phyloP scores from a whole-genome alignment of 1,140 invertebrate species.

The Musca vetustissima region DNA sequence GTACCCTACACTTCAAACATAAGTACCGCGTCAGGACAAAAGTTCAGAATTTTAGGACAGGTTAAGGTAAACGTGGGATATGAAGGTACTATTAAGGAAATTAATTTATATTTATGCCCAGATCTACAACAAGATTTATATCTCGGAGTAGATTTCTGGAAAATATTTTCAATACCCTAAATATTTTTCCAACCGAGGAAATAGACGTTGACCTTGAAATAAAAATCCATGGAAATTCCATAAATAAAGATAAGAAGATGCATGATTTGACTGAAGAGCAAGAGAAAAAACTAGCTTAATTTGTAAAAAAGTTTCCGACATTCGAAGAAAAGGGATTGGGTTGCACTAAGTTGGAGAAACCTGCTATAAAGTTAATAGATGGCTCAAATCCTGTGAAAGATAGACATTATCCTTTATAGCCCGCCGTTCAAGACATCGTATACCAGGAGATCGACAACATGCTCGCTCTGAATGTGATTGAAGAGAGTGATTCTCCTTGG shows the following conservation, averaged over 20 bases:
- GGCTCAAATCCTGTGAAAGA: not conserved
- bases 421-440: no score
- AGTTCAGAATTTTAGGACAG: not conserved
- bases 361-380: not conserved
- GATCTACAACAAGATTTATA: not conserved
- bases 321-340: not conserved
- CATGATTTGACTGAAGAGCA: not conserved
- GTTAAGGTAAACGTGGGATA: not conserved
- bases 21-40: not conserved
- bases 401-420: not conserved
- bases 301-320: not conserved
- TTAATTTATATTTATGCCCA: not conserved
- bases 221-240: no score
- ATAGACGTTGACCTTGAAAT: not conserved
- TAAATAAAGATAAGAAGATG: not conserved
- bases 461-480: no score
- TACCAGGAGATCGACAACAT: no score
- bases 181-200: not conserved
- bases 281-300: not conserved
- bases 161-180: not conserved
- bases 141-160: not conserved
- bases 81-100: not conserved
- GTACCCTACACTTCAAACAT: not conserved
- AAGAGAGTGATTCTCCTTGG: no score
- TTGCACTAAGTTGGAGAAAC: not conserved